Evolutionary conservation across 1,140 invertebrate species (phyloP).

Genomic region (Tetramorium parvispinum): DNA sequence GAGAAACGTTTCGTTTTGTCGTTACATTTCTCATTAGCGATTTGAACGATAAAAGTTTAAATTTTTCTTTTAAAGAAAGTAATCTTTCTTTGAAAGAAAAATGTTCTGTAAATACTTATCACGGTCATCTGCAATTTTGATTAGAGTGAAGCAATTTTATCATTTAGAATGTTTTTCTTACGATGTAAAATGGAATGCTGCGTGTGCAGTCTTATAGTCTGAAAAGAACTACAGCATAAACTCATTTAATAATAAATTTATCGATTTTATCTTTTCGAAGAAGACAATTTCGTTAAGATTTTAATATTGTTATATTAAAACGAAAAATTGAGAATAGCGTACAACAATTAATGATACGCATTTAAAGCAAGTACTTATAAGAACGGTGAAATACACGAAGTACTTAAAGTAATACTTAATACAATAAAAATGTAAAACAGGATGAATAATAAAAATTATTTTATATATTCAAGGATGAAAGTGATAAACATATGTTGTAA

Average conservation of each 20-base stretch:
- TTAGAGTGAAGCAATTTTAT: slow-evolving; percentile 27
- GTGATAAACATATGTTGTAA: not conserved
- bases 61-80: too few relatives aligned
- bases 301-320: not conserved
- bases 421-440: not conserved
- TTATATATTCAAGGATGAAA: not conserved
- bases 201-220: not conserved
- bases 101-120: not conserved
- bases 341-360: slow-evolving; percentile 5
- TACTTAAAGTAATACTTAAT: slow-evolving; percentile 37
- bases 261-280: not conserved
- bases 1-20: not conserved
- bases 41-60: not conserved
- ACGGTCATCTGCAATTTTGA: not conserved
- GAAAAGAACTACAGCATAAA: not conserved
- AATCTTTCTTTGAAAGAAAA: too few relatives aligned
- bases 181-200: slow-evolving; percentile 1
- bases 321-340: not conserved
- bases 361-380: slow-evolving; percentile 26
- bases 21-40: not conserved
- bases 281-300: not conserved
- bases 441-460: not conserved
- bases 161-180: not conserved
- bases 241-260: not conserved
- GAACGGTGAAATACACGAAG: not conserved